Evolutionary conservation across 23 tunicate genomes (phyloP).

Genomic region (Trididemnum nubilum): DNA sequence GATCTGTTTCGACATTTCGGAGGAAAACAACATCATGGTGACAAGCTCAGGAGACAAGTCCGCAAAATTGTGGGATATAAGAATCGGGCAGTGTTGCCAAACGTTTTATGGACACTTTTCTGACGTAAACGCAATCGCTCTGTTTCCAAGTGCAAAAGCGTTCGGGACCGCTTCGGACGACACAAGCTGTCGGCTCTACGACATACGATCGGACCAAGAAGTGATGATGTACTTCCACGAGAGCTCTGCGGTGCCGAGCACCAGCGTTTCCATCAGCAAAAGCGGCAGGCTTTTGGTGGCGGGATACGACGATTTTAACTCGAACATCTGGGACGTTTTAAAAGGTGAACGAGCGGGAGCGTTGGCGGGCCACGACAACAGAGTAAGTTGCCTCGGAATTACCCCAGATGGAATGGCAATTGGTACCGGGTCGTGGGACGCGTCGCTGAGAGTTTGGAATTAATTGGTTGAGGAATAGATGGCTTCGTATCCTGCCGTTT

Average conservation of each 20-base stretch:
- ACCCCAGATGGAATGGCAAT: constrained; percentile 2
- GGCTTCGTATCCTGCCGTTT: too few relatives aligned
- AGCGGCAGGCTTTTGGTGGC: constrained; percentile 15
- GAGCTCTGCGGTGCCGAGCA: constrained; percentile 13
- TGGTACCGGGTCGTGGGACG: constrained; percentile 21
- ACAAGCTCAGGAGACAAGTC: constrained; percentile 18
- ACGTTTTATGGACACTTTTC: constrained; percentile 13
- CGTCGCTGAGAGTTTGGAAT: constrained; percentile 21
- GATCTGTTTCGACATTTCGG: not conserved
- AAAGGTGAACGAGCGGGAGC: constrained; percentile 16
- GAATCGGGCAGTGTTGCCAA: constrained; percentile 1
- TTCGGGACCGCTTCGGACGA: constrained; percentile 12
- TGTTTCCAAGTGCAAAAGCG: constrained; percentile 7
- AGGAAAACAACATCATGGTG: not conserved
- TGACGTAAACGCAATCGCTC: not conserved
- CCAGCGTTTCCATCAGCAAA: constrained; percentile 14
- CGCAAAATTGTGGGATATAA: constrained; percentile 13
- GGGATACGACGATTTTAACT: constrained; percentile 26
- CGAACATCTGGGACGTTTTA: constrained; percentile 16
- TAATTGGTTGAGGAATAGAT: not conserved
- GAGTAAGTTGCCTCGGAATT: constrained; percentile 16
- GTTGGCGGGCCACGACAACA: constrained; percentile 13
- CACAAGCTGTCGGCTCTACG: constrained; percentile 20
- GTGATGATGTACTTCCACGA: constrained; percentile 26
- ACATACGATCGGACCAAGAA: constrained; percentile 24